Conservation (phyloP, 1,140 invertebrate genomes). For the Triops longicaudatus region DNA sequence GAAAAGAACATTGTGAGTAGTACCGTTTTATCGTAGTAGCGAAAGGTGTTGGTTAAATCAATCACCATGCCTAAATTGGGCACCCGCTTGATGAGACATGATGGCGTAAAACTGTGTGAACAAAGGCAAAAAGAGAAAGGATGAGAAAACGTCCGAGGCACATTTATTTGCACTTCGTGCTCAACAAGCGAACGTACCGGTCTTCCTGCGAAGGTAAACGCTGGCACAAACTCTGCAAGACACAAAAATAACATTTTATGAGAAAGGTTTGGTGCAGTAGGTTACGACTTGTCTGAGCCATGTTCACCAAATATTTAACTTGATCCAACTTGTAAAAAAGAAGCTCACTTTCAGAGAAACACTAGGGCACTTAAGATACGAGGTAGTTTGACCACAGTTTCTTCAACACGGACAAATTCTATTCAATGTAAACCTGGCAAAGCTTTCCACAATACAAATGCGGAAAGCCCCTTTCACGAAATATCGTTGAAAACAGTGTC, state of each 20-base stretch:
- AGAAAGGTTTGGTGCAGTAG: no score
- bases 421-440: neutral
- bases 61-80: slow-evolving; percentile 54
- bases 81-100: slow-evolving; percentile 42
- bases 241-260: neutral
- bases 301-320: no score
- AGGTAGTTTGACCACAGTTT: no score
- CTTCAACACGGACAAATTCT: no score
- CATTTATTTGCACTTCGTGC: neutral
- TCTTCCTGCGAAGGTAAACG: neutral
- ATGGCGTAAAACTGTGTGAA: slow-evolving; percentile 42
- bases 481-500: no score
- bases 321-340: no score
- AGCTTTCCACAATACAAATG: neutral
- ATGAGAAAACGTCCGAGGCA: neutral
- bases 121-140: neutral
- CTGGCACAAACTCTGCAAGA: neutral
- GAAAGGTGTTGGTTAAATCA: slow-evolving; percentile 57
- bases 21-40: slow-evolving; percentile 52
- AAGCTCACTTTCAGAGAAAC: no score
- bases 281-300: no score
- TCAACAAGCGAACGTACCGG: neutral
- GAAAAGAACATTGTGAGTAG: neutral
- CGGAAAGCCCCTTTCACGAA: no score
- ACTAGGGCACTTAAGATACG: no score